Percentiles rank a stretch among this genome's conserved stretches.
phyloP scores from a whole-genome alignment of 2,888 invertebrate genomes.

The Drosophila glabriapex region DNA sequence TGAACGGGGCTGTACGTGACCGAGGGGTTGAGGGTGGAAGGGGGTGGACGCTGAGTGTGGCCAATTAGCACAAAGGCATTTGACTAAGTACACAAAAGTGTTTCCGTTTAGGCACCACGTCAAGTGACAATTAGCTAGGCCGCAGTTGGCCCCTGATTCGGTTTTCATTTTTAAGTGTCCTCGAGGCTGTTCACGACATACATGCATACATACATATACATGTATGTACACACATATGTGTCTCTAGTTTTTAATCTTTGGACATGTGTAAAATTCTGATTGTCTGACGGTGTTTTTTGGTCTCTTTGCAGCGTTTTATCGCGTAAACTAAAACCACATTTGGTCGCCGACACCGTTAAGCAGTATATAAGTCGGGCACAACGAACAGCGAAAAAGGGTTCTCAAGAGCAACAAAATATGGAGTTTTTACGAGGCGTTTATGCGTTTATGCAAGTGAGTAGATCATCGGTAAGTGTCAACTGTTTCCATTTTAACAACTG shows the following conservation, averaged over 20 bases:
- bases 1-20: neutral
- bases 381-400: constrained; percentile 83
- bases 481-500: constrained; percentile 83
- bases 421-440: constrained; percentile 86
- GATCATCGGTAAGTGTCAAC: constrained; percentile 86
- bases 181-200: constrained; percentile 28
- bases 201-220: neutral
- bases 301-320: constrained; percentile 82
- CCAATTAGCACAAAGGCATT: constrained; percentile 80
- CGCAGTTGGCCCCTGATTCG: constrained; percentile 56
- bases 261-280: neutral
- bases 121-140: constrained; percentile 68
- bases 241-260: constrained; percentile 1
- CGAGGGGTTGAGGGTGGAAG: neutral
- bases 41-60: constrained; percentile 63
- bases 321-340: constrained; percentile 85
- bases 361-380: constrained; percentile 85
- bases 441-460: constrained; percentile 87
- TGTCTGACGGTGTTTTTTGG: constrained; percentile 1
- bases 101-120: constrained; percentile 77
- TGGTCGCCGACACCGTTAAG: constrained; percentile 85
- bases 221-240: neutral
- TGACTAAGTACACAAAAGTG: constrained; percentile 78
- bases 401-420: constrained; percentile 85
- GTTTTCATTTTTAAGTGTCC: constrained; percentile 75